Conservation (phyloP, 2,113 vertebrate genomes). For the Apus apus region DNA sequence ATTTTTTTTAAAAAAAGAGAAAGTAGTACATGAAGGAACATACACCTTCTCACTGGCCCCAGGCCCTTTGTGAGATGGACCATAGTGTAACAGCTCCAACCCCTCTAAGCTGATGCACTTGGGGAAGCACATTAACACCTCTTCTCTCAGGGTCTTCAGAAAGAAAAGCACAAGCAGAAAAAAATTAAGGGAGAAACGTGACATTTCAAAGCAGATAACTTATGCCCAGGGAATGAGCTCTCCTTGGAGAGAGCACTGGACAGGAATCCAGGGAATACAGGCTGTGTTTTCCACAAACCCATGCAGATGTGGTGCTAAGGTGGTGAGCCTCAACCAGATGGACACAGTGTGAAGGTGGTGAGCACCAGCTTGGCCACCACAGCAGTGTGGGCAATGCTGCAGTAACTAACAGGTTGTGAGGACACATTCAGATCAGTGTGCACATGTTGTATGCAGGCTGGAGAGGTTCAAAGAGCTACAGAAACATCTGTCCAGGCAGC, state of each 20-base stretch:
- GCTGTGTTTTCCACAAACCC: background rate
- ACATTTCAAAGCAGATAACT: background rate
- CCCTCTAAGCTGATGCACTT: background rate
- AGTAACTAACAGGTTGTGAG: background rate
- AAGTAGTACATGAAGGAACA: background rate
- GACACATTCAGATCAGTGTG: background rate
- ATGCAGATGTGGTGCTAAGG: rapidly evolving
- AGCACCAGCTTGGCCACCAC: background rate
- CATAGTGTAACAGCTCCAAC: background rate
- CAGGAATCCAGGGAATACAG: background rate
- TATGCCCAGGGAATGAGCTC: background rate
- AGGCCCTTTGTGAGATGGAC: background rate
- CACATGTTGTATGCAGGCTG: background rate
- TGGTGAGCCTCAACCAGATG: background rate
- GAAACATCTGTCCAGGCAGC: background rate
- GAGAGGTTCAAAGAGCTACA: background rate
- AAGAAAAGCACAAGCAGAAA: background rate
- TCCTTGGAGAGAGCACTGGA: background rate
- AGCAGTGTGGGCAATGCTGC: background rate
- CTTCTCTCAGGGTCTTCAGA: background rate
- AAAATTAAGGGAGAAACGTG: background rate
- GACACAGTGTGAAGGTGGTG: rapidly evolving
- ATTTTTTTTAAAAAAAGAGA: background rate
- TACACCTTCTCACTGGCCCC: background rate
- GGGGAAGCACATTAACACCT: background rate